Evolutionary conservation across 2,888 invertebrate genomes (phyloP).

Genomic region (Lepeophtheirus nordmannii): DNA sequence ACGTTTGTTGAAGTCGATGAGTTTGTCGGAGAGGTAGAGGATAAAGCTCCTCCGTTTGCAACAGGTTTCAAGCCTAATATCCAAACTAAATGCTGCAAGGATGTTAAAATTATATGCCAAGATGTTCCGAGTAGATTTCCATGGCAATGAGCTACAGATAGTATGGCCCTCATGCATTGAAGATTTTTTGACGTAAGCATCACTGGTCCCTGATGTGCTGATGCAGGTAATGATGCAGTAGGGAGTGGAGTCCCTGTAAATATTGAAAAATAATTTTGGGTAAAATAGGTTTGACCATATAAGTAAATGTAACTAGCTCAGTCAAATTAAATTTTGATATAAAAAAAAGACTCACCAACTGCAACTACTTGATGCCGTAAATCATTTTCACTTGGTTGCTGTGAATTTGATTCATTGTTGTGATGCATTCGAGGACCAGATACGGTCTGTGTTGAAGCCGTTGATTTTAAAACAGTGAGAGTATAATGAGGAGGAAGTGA

Average conservation of each 20-base stretch:
- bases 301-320: not conserved
- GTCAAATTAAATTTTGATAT: no score
- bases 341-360: constrained; percentile 39
- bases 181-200: constrained; percentile 96
- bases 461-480: constrained; percentile 55
- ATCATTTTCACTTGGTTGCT: constrained; percentile 45
- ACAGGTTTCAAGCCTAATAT: constrained; percentile 88
- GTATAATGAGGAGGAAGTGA: constrained; percentile 90
- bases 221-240: constrained; percentile 57
- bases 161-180: constrained; percentile 82
- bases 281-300: not conserved
- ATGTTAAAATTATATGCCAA: constrained; percentile 84
- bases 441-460: constrained; percentile 19
- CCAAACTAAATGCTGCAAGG: constrained; percentile 55
- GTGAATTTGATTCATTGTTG: not conserved
- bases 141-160: constrained; percentile 76
- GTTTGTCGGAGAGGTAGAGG: constrained; percentile 7
- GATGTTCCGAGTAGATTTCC: constrained; percentile 79
- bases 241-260: constrained; percentile 68
- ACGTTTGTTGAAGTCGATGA: constrained; percentile 45
- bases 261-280: not conserved
- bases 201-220: constrained; percentile 70
- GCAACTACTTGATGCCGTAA: constrained; percentile 88
- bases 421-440: not conserved
- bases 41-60: constrained; percentile 39